These are phyloP conservation scores for Harpalus rufipes DNA, from an alignment of 2,888 invertebrate species.

Conservation along the genomic window DNA sequence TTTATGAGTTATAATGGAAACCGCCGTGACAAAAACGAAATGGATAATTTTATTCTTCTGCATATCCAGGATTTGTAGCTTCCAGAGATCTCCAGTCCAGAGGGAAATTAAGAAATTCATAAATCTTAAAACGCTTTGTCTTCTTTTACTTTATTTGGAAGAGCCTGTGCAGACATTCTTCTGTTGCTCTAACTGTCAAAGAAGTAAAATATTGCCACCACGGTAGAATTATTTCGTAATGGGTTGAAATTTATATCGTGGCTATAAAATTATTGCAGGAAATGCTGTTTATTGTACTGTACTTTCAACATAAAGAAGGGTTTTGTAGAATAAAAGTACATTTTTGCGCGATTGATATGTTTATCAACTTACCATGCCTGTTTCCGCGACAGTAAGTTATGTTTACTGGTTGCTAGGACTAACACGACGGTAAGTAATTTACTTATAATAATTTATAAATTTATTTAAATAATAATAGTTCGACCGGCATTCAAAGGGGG, in stretches of 20 bases:
- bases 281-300: no score
- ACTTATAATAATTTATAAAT: no score
- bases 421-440: no score
- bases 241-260: neutral
- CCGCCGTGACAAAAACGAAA: neutral
- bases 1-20: constrained; percentile 1
- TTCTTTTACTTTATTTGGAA: neutral
- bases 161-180: neutral
- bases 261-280: neutral
- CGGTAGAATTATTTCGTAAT: neutral
- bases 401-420: no score
- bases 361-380: no score
- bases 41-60: neutral
- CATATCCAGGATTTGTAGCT: no score
- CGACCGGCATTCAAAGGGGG: no score
- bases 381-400: no score
- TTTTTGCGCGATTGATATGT: no score
- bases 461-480: no score
- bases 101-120: constrained; percentile 1
- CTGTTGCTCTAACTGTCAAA: neutral
- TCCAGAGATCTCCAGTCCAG: neutral
- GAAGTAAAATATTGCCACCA: neutral
- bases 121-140: neutral
- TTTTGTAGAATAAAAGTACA: no score
- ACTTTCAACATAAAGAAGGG: no score